Conservation (phyloP, 2,113 vertebrate species). For the Oncorhynchus mykiss region DNA sequence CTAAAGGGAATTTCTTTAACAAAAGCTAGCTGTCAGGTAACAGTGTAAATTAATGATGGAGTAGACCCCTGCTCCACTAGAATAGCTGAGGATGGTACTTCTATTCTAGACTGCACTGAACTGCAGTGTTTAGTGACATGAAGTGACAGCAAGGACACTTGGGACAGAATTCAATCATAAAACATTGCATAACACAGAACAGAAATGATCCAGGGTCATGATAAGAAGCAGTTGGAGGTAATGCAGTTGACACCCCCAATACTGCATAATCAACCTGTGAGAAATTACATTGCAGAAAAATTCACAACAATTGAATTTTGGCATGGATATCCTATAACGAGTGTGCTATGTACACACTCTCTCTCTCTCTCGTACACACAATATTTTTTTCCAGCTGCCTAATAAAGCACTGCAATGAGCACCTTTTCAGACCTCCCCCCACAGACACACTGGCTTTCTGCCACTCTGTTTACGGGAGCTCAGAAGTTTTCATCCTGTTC, state of each 20-base stretch:
- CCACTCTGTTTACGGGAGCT: constrained; percentile 13
- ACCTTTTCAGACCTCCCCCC: neutral
- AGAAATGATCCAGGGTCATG: neutral
- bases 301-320: no score
- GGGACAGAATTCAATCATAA: constrained; percentile 7
- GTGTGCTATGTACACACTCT: neutral
- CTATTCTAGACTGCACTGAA: constrained; percentile 13
- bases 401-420: constrained; percentile 7
- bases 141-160: constrained; percentile 12
- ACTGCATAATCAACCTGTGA: no score
- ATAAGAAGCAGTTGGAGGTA: no score
- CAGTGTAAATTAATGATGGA: constrained; percentile 61
- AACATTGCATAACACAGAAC: no score
- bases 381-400: neutral
- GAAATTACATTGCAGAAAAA: no score
- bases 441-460: constrained; percentile 3
- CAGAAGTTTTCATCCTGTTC: constrained; percentile 52
- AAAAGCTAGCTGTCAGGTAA: constrained; percentile 59
- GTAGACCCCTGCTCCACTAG: constrained; percentile 36
- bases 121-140: constrained; percentile 13
- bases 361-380: neutral
- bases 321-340: neutral
- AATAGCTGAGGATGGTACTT: constrained; percentile 46
- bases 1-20: constrained; percentile 59
- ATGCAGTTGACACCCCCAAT: no score